Percentiles rank a stretch among this genome's conserved stretches.
Evolutionary conservation across 2,797 vertebrate species (phyloP).

Genomic region (Crax fasciolata): DNA sequence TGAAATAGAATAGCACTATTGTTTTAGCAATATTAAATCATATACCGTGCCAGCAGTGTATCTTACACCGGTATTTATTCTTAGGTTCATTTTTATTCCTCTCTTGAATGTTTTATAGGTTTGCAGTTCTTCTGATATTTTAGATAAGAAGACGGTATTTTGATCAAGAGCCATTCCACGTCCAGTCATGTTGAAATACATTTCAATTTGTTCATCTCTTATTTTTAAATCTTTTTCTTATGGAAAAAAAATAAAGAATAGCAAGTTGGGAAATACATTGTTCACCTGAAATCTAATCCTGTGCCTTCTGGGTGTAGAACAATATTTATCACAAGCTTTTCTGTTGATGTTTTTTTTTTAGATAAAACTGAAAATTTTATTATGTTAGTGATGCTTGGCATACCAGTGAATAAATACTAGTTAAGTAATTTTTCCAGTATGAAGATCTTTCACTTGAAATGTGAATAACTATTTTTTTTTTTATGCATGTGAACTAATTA

Average conservation of each 20-base stretch:
- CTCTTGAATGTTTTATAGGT: neutral
- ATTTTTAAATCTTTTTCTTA: neutral
- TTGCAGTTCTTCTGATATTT: neutral
- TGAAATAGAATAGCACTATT: neutral
- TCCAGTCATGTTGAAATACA: neutral
- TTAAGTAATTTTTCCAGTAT: neutral
- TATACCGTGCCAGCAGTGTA: neutral
- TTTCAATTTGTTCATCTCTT: neutral
- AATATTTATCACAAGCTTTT: neutral
- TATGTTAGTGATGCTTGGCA: neutral
- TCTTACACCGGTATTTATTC: neutral
- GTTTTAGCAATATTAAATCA: neutral
- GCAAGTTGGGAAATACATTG: neutral
- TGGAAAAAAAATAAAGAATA: neutral
- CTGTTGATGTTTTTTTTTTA: neutral
- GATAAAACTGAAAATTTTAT: neutral
- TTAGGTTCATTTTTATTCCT: neutral
- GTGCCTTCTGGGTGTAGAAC: neutral
- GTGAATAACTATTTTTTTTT: neutral
- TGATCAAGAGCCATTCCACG: neutral
- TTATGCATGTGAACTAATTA: neutral
- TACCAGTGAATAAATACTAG: neutral
- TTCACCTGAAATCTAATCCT: neutral
- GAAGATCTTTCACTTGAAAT: neutral
- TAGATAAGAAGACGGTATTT: neutral